Evolutionary conservation across 2,797 vertebrate genomes (phyloP).

Genomic region (Vultur gryphus): DNA sequence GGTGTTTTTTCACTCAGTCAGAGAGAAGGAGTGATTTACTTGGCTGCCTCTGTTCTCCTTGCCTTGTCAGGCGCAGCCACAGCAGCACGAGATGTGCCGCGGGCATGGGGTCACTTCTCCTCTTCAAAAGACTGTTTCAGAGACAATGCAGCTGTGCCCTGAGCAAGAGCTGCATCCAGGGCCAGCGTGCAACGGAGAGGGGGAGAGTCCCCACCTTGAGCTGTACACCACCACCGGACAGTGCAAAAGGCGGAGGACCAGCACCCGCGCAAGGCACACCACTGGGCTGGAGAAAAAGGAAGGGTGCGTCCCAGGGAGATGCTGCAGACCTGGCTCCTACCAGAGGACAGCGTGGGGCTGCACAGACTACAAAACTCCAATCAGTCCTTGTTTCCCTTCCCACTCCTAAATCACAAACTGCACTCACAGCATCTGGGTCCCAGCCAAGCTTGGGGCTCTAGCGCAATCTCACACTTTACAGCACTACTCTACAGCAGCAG

Average conservation of each 20-base stretch:
- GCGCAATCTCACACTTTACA: neutral
- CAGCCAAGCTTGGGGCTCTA: neutral
- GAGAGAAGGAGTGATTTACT: neutral
- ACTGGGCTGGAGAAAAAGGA: neutral
- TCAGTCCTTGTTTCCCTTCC: neutral
- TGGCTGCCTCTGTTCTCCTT: neutral
- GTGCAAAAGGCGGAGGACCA: neutral
- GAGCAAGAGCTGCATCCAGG: neutral
- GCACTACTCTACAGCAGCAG: neutral
- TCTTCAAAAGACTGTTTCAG: neutral
- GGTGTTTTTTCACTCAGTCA: conserved; percentile 8
- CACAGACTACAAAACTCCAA: neutral
- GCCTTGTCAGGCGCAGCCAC: neutral
- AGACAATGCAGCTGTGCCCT: neutral
- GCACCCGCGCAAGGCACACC: neutral
- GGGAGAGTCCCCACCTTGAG: neutral
- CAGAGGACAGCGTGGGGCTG: neutral
- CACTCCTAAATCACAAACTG: neutral
- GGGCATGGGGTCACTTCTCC: neutral
- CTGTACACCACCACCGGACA: fast-evolving
- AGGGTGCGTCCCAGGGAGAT: neutral
- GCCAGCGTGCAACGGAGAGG: fast-evolving
- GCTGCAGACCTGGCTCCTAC: neutral
- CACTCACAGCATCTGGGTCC: neutral
- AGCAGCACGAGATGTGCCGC: neutral